These are phyloP conservation scores for Brachypterus glaber DNA, from an alignment of 2,888 invertebrate species.

Conservation along the genomic window DNA sequence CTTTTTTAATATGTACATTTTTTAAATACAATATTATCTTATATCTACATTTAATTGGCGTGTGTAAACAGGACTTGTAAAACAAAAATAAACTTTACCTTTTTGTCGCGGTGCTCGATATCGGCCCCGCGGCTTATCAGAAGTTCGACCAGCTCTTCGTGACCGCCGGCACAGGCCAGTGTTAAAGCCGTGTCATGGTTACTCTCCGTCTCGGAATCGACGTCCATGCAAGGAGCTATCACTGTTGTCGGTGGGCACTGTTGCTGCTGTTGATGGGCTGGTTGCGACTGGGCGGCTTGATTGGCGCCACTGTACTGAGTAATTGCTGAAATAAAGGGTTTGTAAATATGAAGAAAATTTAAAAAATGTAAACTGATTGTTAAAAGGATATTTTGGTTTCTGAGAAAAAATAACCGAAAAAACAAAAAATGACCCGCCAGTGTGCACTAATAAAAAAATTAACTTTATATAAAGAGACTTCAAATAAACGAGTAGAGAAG, in stretches of 20 bases:
- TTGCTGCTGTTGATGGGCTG: slow-evolving; percentile 21
- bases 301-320: slow-evolving; percentile 29
- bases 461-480: too few relatives aligned
- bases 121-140: slow-evolving; percentile 86
- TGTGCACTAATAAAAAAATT: too few relatives aligned
- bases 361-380: not conserved
- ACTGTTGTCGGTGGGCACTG: slow-evolving; percentile 22
- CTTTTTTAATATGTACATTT: too few relatives aligned
- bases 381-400: not conserved
- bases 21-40: not conserved
- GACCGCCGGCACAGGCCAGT: slow-evolving; percentile 93
- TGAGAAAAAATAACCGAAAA: too few relatives aligned
- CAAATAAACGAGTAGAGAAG: too few relatives aligned
- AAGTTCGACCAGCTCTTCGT: slow-evolving; percentile 89
- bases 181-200: slow-evolving; percentile 98
- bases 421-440: too few relatives aligned
- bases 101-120: slow-evolving; percentile 97
- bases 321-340: slow-evolving; percentile 23
- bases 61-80: too few relatives aligned
- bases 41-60: not conserved
- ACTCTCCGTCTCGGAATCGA: slow-evolving; percentile 96
- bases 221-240: slow-evolving; percentile 62
- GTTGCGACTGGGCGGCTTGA: not conserved
- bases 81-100: slow-evolving; percentile 36
- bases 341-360: not conserved